Evolutionary conservation across 2,797 vertebrate genomes (phyloP).

Genomic region (Microctenopoma steveboyesi): DNA sequence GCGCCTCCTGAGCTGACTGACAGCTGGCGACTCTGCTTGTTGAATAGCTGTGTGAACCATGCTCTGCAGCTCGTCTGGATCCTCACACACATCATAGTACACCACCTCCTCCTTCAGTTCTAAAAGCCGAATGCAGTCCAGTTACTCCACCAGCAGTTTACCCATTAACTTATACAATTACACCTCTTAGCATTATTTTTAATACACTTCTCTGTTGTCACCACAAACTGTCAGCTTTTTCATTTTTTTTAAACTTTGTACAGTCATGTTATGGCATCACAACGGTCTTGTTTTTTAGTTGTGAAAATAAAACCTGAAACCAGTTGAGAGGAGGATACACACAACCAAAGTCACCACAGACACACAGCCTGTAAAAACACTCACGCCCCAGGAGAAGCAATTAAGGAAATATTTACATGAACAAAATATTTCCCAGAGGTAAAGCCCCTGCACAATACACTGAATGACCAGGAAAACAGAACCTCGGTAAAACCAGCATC

Average conservation of each 20-base stretch:
- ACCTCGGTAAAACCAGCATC: background rate
- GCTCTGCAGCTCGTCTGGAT: constrained; percentile 88
- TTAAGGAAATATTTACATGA: constrained; percentile 58
- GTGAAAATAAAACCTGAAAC: constrained; percentile 15
- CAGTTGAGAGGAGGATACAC: background rate
- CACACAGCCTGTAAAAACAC: constrained; percentile 5
- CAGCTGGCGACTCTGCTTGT: constrained; percentile 56
- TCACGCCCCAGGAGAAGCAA: constrained; percentile 40
- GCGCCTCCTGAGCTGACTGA: constrained; percentile 79
- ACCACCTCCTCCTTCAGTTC: constrained; percentile 95
- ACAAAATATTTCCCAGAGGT: constrained; percentile 49
- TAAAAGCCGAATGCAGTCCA: constrained; percentile 68
- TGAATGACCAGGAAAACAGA: constrained; percentile 30
- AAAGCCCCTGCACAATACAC: constrained; percentile 23
- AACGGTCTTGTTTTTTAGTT: background rate
- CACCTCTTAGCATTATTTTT: background rate
- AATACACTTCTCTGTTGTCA: background rate
- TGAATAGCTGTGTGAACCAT: constrained; percentile 66
- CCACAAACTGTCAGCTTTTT: background rate
- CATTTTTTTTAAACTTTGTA: background rate
- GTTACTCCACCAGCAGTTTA: background rate
- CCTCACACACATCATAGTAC: constrained; percentile 94
- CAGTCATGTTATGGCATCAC: background rate
- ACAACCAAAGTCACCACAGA: constrained; percentile 15
- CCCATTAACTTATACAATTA: background rate